These are phyloP conservation scores for Myotis davidii DNA, from an alignment of 2,113 vertebrate species.

Conservation along the genomic window DNA sequence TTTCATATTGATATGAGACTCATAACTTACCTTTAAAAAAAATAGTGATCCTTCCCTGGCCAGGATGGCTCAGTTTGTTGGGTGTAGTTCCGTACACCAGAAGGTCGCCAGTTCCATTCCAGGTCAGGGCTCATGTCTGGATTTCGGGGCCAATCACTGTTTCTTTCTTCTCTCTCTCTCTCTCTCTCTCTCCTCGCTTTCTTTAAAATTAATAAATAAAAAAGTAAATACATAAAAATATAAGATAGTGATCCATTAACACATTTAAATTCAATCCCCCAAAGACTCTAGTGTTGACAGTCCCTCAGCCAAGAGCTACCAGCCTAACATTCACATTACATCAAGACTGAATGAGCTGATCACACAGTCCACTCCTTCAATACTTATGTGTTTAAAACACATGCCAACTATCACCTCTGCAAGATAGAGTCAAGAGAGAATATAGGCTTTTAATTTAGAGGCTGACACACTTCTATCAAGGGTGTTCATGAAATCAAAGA, in stretches of 20 bases:
- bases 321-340: neutral
- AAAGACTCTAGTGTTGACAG: neutral
- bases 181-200: neutral
- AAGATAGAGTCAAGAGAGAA: neutral
- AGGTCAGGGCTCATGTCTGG: too few relatives aligned
- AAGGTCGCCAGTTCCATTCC: too few relatives aligned
- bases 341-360: neutral
- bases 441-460: neutral
- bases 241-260: neutral
- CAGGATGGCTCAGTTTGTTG: neutral
- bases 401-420: neutral
- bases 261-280: conserved; percentile 6
- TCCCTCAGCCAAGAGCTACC: neutral
- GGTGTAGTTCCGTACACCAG: too few relatives aligned
- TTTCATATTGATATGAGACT: neutral
- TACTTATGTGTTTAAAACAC: conserved; percentile 2
- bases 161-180: too few relatives aligned
- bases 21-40: neutral
- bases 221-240: too few relatives aligned
- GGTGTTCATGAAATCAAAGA: conserved; percentile 21
- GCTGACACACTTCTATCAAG: conserved; percentile 21
- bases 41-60: neutral
- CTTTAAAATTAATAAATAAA: too few relatives aligned
- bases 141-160: too few relatives aligned
- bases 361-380: neutral